phyloP scores from a whole-genome alignment of 2,888 invertebrate genomes.

The Megaustenia siamemsis region DNA sequence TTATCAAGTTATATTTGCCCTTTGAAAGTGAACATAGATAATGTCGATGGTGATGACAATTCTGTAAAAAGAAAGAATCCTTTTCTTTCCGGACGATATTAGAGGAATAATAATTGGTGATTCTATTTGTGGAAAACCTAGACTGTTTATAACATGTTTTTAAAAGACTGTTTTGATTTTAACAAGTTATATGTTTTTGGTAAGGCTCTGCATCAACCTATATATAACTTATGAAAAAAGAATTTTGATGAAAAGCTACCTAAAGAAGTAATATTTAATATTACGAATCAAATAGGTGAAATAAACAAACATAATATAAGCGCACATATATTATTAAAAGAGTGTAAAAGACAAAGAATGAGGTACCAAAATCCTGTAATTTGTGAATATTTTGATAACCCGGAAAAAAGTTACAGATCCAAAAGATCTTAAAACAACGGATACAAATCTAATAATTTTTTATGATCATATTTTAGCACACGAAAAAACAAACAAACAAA shows the following conservation, averaged over 20 bases:
- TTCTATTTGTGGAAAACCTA: conserved; percentile 17
- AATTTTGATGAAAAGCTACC: conserved; percentile 15
- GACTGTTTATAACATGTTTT: conserved; percentile 7
- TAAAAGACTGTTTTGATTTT: conserved; percentile 23
- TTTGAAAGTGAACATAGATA: too few species aligned
- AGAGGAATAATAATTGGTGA: conserved; percentile 19
- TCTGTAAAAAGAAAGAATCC: conserved; percentile 16
- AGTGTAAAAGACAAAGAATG: too few species aligned
- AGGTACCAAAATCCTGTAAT: too few species aligned
- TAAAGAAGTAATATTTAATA: conserved; percentile 12
- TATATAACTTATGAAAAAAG: neutral
- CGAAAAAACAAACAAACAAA: too few species aligned
- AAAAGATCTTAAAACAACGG: too few species aligned
- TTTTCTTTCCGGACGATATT: conserved; percentile 1
- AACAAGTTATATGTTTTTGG: conserved; percentile 21
- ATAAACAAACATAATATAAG: conserved; percentile 6
- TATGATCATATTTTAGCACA: too few species aligned
- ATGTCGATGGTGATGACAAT: conserved; percentile 1
- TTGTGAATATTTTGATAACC: too few species aligned
- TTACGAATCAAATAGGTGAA: neutral
- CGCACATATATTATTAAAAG: neutral
- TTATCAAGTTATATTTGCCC: too few species aligned
- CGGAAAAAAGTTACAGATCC: too few species aligned
- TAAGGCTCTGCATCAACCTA: neutral
- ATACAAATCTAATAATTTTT: too few species aligned